Percentiles rank a stretch among this genome's conserved stretches.
These are phyloP conservation scores for Lota lota DNA, from an alignment of 2,113 vertebrate genomes.

Conservation along the genomic window DNA sequence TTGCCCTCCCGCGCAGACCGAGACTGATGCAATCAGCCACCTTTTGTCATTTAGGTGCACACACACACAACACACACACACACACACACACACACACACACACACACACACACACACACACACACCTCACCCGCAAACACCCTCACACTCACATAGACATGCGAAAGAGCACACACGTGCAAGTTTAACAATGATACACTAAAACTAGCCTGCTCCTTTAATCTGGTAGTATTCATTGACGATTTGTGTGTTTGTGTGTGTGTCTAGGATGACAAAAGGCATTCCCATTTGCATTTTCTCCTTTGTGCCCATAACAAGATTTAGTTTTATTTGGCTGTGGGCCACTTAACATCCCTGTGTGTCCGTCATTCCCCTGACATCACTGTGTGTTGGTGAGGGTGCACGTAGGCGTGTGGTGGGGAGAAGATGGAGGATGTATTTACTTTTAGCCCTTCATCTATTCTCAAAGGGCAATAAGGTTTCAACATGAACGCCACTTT, in stretches of 20 bases:
- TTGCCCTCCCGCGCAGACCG: conserved; percentile 41
- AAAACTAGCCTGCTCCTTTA: background rate
- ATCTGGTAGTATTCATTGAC: no score
- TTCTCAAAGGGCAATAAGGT: no score
- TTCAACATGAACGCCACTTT: no score
- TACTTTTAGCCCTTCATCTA: no score
- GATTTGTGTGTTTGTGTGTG: conserved; percentile 30
- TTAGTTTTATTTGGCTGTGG: background rate
- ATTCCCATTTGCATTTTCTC: background rate
- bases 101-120: conserved; percentile 1
- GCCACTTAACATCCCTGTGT: background rate
- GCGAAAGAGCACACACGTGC: conserved; percentile 26
- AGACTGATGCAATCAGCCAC: conserved; percentile 39
- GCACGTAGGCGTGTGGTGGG: background rate
- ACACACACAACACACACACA: conserved; percentile 11
- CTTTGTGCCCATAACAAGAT: background rate
- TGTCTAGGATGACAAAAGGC: conserved; percentile 1
- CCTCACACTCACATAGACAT: background rate
- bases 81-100: conserved; percentile 3
- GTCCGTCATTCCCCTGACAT: background rate
- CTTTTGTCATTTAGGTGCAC: conserved; percentile 40
- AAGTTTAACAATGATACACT: conserved; percentile 41
- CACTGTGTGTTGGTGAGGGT: background rate
- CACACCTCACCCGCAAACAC: background rate
- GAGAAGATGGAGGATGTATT: background rate